Conservation (phyloP, 2,797 vertebrate species). For the Dendrocincla fuliginosa region DNA sequence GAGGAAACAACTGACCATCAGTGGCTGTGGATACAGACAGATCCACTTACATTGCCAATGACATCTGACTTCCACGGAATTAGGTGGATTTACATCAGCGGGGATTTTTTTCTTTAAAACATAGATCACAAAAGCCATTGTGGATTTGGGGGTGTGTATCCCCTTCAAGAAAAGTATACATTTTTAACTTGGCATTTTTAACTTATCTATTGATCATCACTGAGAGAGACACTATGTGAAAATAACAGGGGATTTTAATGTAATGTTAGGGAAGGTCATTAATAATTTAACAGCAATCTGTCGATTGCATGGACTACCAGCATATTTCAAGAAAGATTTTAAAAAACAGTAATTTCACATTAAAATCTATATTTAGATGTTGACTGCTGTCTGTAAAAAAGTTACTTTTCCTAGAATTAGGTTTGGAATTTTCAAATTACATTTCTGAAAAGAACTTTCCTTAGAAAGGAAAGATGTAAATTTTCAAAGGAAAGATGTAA, state of each 20-base stretch:
- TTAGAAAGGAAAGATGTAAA: background rate
- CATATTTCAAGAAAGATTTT: background rate
- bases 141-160: fast-evolving
- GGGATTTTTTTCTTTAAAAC: background rate
- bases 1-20: background rate
- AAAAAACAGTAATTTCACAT: background rate
- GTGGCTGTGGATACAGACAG: background rate
- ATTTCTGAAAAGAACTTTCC: background rate
- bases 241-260: background rate
- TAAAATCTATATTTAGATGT: background rate
- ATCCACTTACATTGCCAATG: background rate
- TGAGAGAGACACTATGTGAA: background rate
- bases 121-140: background rate
- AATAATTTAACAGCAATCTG: background rate
- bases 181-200: background rate
- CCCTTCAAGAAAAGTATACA: background rate
- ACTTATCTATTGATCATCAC: background rate
- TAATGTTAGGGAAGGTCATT: background rate
- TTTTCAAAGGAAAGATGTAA: background rate
- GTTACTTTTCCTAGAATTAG: background rate
- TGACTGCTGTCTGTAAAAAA: background rate
- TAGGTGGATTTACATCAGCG: background rate
- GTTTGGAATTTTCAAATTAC: background rate
- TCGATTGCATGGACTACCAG: background rate
- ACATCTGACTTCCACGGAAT: background rate